phyloP scores from a whole-genome alignment of 1,140 invertebrate genomes.

The Solen grandis region DNA sequence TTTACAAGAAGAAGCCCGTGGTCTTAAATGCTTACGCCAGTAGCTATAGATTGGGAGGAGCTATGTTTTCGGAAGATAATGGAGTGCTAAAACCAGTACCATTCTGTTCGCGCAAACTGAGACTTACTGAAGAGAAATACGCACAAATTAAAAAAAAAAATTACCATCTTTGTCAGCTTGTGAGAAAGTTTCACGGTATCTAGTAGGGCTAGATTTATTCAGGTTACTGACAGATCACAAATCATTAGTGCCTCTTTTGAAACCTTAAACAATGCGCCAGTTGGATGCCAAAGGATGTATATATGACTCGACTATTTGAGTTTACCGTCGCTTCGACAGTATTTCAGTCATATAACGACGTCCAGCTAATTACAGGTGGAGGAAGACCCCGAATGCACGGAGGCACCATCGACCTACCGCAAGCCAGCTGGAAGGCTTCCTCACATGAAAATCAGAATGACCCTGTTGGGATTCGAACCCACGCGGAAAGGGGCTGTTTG shows the following conservation, averaged over 20 bases:
- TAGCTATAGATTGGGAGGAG: constrained; percentile 57
- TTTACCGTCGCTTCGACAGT: too few species aligned
- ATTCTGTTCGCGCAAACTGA: constrained; percentile 80
- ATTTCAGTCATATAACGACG: too few species aligned
- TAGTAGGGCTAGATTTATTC: constrained; percentile 33
- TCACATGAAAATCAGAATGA: too few species aligned
- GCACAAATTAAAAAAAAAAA: constrained; percentile 82
- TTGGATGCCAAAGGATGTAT: constrained; percentile 18
- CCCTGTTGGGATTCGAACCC: too few species aligned
- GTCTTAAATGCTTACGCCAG: constrained; percentile 59
- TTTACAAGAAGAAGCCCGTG: constrained; percentile 37
- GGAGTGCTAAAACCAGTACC: constrained; percentile 69
- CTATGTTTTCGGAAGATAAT: constrained; percentile 45
- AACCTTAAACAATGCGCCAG: constrained; percentile 7
- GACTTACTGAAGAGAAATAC: constrained; percentile 79
- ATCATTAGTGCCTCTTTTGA: constrained; percentile 35
- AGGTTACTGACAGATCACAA: constrained; percentile 44
- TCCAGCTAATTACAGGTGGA: too few species aligned
- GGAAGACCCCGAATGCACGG: too few species aligned
- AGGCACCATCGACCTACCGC: too few species aligned
- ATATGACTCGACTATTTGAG: too few species aligned
- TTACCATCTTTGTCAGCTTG: constrained; percentile 65
- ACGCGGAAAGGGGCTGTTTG: too few species aligned
- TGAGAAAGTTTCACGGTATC: constrained; percentile 38
- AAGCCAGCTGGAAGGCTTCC: too few species aligned